Percentiles rank a stretch among this genome's conserved stretches.
These are phyloP conservation scores for Cephus pulcher DNA, from an alignment of 2,888 invertebrate genomes.

Conservation along the genomic window DNA sequence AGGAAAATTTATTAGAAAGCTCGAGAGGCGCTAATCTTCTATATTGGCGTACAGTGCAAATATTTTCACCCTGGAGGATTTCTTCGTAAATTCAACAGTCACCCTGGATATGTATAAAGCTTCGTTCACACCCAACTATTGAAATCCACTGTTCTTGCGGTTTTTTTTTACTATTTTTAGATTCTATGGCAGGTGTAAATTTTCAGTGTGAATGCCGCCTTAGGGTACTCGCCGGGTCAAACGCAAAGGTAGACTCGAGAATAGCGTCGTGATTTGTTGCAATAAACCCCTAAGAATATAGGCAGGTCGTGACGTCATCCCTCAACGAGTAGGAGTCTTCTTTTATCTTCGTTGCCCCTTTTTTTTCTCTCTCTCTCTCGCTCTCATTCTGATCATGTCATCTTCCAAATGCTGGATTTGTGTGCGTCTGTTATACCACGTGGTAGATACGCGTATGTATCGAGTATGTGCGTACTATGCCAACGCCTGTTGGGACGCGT, in stretches of 20 bases:
- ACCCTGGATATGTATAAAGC: background rate
- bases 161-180: background rate
- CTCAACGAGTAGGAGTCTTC: conserved; percentile 33
- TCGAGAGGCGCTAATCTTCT: background rate
- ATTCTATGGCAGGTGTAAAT: background rate
- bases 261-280: conserved; percentile 29
- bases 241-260: conserved; percentile 34
- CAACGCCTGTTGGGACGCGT: background rate
- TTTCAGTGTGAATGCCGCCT: background rate
- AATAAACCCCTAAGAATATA: conserved; percentile 30
- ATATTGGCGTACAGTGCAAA: background rate
- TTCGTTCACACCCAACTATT: background rate
- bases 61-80: background rate
- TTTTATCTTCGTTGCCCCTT: conserved; percentile 3
- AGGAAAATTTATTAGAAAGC: background rate
- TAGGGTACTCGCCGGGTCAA: background rate
- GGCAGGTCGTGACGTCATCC: conserved; percentile 38
- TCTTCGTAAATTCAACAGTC: background rate
- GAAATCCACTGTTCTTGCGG: background rate
- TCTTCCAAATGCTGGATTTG: background rate
- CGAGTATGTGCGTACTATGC: background rate
- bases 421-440: background rate
- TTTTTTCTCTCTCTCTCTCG: background rate
- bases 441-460: background rate
- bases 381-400: background rate